phyloP scores from a whole-genome alignment of 1,140 invertebrate genomes.

The Lasioglossum baleicum region DNA sequence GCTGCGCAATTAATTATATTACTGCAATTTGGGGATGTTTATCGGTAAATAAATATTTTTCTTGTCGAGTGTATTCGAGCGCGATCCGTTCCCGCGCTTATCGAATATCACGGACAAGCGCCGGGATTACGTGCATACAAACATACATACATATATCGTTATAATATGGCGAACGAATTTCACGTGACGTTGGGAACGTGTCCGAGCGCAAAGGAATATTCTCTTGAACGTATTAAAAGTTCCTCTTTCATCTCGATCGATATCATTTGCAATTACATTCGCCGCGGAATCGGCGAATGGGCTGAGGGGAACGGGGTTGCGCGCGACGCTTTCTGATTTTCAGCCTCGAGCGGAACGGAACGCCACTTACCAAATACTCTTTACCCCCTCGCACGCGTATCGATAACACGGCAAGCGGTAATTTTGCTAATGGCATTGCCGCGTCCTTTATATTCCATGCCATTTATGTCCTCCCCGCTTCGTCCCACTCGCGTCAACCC shows the following conservation, averaged over 20 bases:
- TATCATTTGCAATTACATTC: slow-evolving; percentile 28
- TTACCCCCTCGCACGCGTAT: slow-evolving; percentile 64
- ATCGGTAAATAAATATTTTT: neutral
- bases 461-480: slow-evolving; percentile 35
- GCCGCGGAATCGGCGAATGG: slow-evolving; percentile 3
- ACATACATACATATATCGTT: too few relatives aligned
- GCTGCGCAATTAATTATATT: neutral
- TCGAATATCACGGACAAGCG: too few relatives aligned
- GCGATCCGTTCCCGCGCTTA: neutral
- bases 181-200: neutral
- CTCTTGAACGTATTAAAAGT: slow-evolving; percentile 18
- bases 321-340: slow-evolving; percentile 37
- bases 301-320: neutral
- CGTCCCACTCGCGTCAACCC: neutral
- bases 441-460: slow-evolving; percentile 59
- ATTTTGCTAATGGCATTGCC: slow-evolving; percentile 75
- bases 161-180: neutral
- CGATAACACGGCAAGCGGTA: slow-evolving; percentile 74
- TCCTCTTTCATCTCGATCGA: slow-evolving; percentile 2
- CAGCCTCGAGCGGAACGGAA: slow-evolving; percentile 11
- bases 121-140: too few relatives aligned
- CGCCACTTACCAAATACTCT: slow-evolving; percentile 37
- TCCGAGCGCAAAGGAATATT: neutral
- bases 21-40: neutral
- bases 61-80: neutral